Conservation (phyloP, 2,797 vertebrate genomes). For the Cheirogaleus major region DNA sequence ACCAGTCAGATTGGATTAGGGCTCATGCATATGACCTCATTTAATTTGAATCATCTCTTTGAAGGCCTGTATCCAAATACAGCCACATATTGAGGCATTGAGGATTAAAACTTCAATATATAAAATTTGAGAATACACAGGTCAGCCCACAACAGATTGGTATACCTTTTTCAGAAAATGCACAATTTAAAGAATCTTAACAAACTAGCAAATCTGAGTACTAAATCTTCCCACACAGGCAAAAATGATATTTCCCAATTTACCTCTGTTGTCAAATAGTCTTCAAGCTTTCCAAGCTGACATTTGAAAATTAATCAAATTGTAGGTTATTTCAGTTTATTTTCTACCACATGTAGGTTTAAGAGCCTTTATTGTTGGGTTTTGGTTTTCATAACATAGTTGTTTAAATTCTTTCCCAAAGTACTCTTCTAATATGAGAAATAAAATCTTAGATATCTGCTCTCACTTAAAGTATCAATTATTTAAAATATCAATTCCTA, state of each 20-base stretch:
- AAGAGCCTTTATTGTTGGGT: not conserved
- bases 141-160: not conserved
- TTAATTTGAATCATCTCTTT: not conserved
- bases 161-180: not conserved
- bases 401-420: not conserved
- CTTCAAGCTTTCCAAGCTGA: not conserved
- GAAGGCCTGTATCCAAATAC: not conserved
- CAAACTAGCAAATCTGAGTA: not conserved
- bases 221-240: not conserved
- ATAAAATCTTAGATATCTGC: not conserved
- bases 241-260: not conserved
- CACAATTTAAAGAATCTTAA: not conserved
- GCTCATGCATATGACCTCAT: not conserved
- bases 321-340: not conserved
- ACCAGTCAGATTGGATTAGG: not conserved
- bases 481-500: not conserved
- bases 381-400: not conserved
- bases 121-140: not conserved
- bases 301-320: not conserved
- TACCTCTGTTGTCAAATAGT: not conserved
- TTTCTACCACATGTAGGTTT: not conserved
- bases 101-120: not conserved
- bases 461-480: constrained; percentile 1
- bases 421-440: not conserved
- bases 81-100: not conserved